Evolutionary conservation across 2,113 vertebrate species (phyloP).

Genomic region (Erpornis zantholeuca): DNA sequence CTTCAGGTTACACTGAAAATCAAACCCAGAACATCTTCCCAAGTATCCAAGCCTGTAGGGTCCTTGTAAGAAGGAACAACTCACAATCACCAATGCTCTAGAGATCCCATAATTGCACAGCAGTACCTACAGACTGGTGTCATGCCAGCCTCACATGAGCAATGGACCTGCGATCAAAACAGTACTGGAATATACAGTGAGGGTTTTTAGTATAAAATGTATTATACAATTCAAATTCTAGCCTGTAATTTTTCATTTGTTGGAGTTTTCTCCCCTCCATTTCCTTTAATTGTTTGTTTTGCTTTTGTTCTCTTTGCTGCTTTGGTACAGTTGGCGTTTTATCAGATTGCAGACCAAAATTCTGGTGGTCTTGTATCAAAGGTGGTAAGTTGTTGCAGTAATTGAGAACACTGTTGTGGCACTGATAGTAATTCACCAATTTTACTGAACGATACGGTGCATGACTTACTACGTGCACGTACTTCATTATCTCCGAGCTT

Average conservation of each 20-base stretch:
- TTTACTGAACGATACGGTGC: not conserved
- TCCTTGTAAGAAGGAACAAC: not conserved
- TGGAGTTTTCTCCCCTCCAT: not conserved
- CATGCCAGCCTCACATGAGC: not conserved
- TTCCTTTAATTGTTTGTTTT: slow-evolving; percentile 16
- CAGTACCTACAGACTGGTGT: not conserved
- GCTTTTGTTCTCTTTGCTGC: not conserved
- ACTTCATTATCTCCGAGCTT: not conserved
- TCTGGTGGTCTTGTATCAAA: not conserved
- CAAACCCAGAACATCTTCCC: not conserved
- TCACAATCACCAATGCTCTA: not conserved
- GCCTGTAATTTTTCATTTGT: not conserved
- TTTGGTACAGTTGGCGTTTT: not conserved
- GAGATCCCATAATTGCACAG: not conserved
- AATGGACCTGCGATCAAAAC: not conserved
- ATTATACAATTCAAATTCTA: not conserved
- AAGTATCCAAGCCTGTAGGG: not conserved
- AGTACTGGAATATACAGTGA: not conserved
- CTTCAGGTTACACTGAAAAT: not conserved
- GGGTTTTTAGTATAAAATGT: not conserved
- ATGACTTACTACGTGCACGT: not conserved
- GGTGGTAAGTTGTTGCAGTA: not conserved
- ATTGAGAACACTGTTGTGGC: not conserved
- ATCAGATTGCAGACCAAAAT: slow-evolving; percentile 11
- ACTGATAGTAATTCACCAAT: not conserved